Conservation (phyloP, 2,888 invertebrate genomes). For the Melinopterus prodromus region DNA sequence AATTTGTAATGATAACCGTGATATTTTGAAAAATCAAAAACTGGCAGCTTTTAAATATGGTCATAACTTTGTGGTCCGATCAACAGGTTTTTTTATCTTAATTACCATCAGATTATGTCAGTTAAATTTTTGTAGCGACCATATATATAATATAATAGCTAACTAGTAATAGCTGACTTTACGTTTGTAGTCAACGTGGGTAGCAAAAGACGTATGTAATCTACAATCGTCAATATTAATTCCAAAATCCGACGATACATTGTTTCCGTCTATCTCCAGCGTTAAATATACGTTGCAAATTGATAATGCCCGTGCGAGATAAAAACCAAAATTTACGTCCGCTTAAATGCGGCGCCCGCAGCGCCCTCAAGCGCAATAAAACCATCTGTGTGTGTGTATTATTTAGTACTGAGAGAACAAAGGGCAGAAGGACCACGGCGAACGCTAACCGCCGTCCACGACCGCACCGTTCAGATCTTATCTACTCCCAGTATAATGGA, state of each 20-base stretch:
- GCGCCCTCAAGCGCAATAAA: conserved; percentile 12
- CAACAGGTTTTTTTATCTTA: too few species aligned
- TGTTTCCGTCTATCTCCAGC: background rate
- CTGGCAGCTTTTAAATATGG: too few species aligned
- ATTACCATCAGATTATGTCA: too few species aligned
- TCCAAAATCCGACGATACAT: background rate
- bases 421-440: conserved; percentile 19
- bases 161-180: too few species aligned
- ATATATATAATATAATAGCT: too few species aligned
- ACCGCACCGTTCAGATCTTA: conserved; percentile 13
- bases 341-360: conserved; percentile 15
- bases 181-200: too few species aligned
- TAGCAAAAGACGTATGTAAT: too few species aligned
- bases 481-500: conserved; percentile 10
- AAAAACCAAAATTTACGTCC: conserved; percentile 18
- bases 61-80: too few species aligned
- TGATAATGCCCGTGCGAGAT: conserved; percentile 10
- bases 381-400: conserved; percentile 16
- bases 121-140: too few species aligned
- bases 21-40: too few species aligned
- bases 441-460: conserved; percentile 7
- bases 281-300: conserved; percentile 7
- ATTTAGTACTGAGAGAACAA: conserved; percentile 23
- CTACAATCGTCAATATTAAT: background rate
- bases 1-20: too few species aligned